Evolutionary conservation across 2,113 vertebrate species (phyloP), one percentile per base, ranked within the genome.

Genomic region (Petaurus breviceps): DNA sequence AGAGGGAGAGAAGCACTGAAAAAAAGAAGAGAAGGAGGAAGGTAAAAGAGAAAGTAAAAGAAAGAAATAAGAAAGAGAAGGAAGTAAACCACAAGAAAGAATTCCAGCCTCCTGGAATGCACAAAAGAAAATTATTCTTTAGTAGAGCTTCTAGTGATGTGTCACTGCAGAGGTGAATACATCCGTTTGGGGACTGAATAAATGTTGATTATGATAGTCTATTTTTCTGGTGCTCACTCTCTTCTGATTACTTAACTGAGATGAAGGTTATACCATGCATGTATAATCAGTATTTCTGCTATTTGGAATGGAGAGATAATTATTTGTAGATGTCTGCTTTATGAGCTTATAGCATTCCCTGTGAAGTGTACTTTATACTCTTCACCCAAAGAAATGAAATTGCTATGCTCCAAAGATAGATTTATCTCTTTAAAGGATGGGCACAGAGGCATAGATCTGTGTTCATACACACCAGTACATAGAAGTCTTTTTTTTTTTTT

Each of bases 191-290:
- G 19, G 43, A 93, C 49, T 94, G 77, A 96, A 96, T 95, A 95
- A 96, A 91, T 0, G 43, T 90, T 95, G 93, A 96, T 96, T 43
- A 31, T 89, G 54, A 90, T 53, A 90, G 46, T 90, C 10, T 23
- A 0, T 55, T 90, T 94, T 93, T 51, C 92, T 47, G 25, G 92
- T 93, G 92, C 91, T 94, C 52, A 53, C 43, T 94, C 23, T 90
- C 95, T 94, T 94, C 94, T 95, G 84, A 92, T 97, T 95, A 94
- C 28, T 96, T 94, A 94, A 89, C 93, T 93, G 94, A 96, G 96
- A 95, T 91, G 89, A 91, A 95, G 68, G 90, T 93, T 96, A 96
- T 89, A 57, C 19, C 6, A 8, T 95, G 90, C 93, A 96, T 95
- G 43, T 24, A 11, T 92, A 96, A 95, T 96, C 61, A 97, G 51